phyloP scores from a whole-genome alignment of 2,797 vertebrate genomes.

The Pangasius krempfi region DNA sequence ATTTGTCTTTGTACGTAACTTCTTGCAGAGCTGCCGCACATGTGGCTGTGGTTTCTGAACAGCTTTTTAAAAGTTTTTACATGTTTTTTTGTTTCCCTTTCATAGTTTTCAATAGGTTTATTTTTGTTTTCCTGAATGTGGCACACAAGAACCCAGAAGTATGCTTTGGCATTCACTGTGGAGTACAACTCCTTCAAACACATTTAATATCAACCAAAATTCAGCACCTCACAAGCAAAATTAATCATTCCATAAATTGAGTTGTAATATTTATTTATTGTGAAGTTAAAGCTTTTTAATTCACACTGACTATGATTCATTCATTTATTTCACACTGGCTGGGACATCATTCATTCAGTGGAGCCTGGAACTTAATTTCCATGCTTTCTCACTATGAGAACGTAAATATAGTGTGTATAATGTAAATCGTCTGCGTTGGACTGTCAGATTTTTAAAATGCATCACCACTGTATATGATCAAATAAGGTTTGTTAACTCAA shows the following conservation, averaged over 20 bases:
- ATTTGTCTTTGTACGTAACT: background rate
- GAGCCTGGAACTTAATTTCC: background rate
- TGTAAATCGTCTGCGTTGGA: background rate
- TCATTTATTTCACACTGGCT: conserved; percentile 1
- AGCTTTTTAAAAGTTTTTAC: background rate
- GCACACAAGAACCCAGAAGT: conserved; percentile 12
- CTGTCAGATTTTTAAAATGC: background rate
- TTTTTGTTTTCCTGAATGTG: conserved; percentile 12
- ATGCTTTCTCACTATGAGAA: too few relatives aligned
- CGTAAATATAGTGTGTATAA: background rate
- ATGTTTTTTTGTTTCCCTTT: background rate
- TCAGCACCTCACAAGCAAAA: background rate
- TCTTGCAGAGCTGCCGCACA: background rate
- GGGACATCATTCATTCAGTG: background rate
- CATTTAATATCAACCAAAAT: background rate
- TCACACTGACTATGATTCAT: background rate
- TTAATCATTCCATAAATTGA: background rate
- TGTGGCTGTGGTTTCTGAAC: conserved; percentile 14
- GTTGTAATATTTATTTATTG: conserved; percentile 12
- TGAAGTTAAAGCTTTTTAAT: background rate
- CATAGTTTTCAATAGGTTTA: background rate
- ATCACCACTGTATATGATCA: background rate
- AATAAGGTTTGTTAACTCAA: background rate
- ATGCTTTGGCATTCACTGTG: background rate
- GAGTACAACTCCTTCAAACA: background rate